A percentile compares a stretch with the other conserved stretches of the same genome.
Evolutionary conservation across 2,888 invertebrate species (phyloP).

Genomic region (Furcula furcula): DNA sequence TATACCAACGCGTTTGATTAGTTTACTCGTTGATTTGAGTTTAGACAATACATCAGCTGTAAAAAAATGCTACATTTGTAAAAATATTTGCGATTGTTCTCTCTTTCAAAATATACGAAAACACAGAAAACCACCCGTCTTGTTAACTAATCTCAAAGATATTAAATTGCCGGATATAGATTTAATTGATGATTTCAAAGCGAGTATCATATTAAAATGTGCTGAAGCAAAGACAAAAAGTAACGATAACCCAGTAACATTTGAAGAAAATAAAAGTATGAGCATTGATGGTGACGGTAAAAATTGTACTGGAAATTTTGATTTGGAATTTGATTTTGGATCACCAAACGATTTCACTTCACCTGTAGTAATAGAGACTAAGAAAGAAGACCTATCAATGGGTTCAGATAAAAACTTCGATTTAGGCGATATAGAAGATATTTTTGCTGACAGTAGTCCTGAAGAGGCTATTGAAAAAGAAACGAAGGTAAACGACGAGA

Average conservation of each 20-base stretch:
- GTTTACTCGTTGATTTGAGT: conserved; percentile 71
- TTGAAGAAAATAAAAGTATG: conserved; percentile 7
- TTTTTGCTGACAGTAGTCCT: conserved; percentile 56
- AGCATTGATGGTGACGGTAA: conserved; percentile 6
- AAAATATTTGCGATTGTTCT: conserved; percentile 64
- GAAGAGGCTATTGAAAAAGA: conserved; percentile 33
- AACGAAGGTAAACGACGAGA: conserved; percentile 14
- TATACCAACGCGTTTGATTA: conserved; percentile 57
- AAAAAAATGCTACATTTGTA: conserved; percentile 67
- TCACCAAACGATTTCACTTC: conserved; percentile 22
- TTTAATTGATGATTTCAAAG: conserved; percentile 56
- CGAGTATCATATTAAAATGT: conserved; percentile 43
- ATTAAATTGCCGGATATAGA: conserved; percentile 53
- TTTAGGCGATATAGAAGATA: conserved; percentile 56
- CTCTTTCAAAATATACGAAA: conserved; percentile 38
- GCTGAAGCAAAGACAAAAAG: conserved; percentile 20
- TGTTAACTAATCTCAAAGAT: conserved; percentile 37
- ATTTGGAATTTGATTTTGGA: conserved; percentile 49
- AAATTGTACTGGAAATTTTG: conserved; percentile 31
- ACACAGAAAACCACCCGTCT: conserved; percentile 22
- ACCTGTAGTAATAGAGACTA: conserved; percentile 10
- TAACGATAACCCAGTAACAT: background rate
- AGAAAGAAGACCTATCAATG: conserved; percentile 12
- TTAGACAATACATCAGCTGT: conserved; percentile 49
- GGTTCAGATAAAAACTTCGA: conserved; percentile 56